A percentile compares a stretch with the other conserved stretches of the same genome.
Evolutionary conservation across 2,888 invertebrate species (phyloP).

Genomic region (Ypsolopha sequella): DNA sequence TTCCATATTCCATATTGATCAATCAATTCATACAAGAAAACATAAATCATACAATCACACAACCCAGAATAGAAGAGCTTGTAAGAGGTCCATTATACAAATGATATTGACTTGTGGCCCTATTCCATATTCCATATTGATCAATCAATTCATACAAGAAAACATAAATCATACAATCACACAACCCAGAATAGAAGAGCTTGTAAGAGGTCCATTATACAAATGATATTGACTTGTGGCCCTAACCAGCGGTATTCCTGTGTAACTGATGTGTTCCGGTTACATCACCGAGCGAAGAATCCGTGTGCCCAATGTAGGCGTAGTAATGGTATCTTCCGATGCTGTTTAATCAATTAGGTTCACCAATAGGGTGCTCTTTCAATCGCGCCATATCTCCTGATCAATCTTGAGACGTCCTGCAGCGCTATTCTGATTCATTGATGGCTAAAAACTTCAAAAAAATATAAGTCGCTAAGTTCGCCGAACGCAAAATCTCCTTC

Average conservation of each 20-base stretch:
- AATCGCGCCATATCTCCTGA: background rate
- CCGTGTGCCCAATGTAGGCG: background rate
- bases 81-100: no score
- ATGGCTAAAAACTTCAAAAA: background rate
- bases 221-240: no score
- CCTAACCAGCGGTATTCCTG: background rate
- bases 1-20: no score
- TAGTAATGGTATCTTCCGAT: conserved; percentile 1
- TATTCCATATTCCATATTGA: no score
- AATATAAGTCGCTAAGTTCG: background rate
- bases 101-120: no score
- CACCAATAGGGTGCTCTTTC: background rate
- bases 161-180: no score
- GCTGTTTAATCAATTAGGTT: background rate
- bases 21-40: no score
- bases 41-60: no score
- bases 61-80: no score
- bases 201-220: no score
- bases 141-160: no score
- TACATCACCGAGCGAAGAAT: background rate
- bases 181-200: no score
- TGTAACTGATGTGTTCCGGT: conserved; percentile 2
- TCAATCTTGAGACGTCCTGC: background rate
- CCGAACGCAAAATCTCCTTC: background rate
- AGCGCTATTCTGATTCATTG: background rate